Percentiles rank a stretch among this genome's conserved stretches.
These are phyloP conservation scores for Oceanites oceanicus DNA, from an alignment of 2,113 vertebrate genomes.

Conservation along the genomic window DNA sequence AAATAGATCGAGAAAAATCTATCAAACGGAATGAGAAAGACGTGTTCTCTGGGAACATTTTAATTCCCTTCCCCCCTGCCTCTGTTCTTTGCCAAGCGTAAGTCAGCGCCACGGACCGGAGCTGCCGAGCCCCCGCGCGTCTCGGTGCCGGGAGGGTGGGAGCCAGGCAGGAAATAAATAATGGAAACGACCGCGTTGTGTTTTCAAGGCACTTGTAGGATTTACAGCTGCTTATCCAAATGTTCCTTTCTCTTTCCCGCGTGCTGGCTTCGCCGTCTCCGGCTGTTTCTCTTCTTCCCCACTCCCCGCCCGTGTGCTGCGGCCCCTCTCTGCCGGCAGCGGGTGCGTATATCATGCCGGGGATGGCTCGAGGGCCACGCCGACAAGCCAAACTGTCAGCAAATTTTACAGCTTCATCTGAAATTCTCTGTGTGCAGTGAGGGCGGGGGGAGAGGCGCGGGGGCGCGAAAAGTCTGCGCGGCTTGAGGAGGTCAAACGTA, in stretches of 20 bases:
- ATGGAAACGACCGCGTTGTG: not conserved
- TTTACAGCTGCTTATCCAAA: slow-evolving; percentile 9
- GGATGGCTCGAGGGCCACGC: not conserved
- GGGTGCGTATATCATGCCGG: not conserved
- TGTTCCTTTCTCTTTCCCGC: not conserved
- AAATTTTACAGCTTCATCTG: slow-evolving; percentile 13
- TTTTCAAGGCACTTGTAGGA: slow-evolving; percentile 4
- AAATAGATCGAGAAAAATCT: slow-evolving; percentile 60
- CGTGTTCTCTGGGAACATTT: slow-evolving; percentile 39
- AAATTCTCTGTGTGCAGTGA: rapidly evolving
- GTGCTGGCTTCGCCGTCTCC: not conserved
- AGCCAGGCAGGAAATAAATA: slow-evolving; percentile 50
- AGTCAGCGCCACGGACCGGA: not conserved
- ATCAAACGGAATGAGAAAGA: slow-evolving; percentile 25
- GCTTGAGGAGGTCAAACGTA: not conserved
- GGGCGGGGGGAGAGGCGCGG: not conserved
- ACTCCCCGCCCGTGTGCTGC: rapidly evolving
- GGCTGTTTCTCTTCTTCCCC: not conserved
- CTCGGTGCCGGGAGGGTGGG: not conserved
- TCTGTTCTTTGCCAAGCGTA: slow-evolving; percentile 21
- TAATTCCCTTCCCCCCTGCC: not conserved
- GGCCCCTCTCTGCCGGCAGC: not conserved
- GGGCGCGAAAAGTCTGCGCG: rapidly evolving
- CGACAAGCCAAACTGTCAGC: not conserved
- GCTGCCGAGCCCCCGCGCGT: not conserved